Conservation (phyloP, 1,140 invertebrate species). For the Drosophila parabipectinata region DNA sequence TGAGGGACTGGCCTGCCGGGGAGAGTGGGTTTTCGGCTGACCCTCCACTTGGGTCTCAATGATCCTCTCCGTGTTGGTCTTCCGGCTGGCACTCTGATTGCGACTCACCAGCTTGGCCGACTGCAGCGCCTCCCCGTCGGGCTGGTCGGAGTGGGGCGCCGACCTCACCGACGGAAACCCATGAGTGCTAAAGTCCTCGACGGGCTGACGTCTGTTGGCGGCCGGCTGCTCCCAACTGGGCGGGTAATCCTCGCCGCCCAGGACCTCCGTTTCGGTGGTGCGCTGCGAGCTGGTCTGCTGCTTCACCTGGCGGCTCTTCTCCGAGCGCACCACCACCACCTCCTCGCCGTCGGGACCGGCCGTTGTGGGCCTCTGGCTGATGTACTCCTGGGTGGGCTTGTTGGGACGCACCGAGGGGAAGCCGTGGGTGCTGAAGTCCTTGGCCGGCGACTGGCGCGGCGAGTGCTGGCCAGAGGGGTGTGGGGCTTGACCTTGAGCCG, state of each 20-base stretch:
- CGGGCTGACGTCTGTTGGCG: slow-evolving; percentile 26
- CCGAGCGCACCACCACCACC: slow-evolving; percentile 57
- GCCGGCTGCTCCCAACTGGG: slow-evolving; percentile 44
- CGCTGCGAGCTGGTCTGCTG: slow-evolving; percentile 58
- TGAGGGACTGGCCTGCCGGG: slow-evolving; percentile 28
- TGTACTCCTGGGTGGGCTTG: slow-evolving; percentile 75
- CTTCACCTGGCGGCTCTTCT: slow-evolving; percentile 66
- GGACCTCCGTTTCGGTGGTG: slow-evolving; percentile 58
- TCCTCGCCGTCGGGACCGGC: slow-evolving; percentile 58
- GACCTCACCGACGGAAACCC: slow-evolving; percentile 64
- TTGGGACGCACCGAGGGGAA: slow-evolving; percentile 78
- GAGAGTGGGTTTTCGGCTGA: slow-evolving; percentile 24
- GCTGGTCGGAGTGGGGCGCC: slow-evolving; percentile 38
- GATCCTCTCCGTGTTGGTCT: slow-evolving; percentile 65
- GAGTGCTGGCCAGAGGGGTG: slow-evolving; percentile 21
- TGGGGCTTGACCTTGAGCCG: background rate
- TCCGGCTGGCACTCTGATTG: slow-evolving; percentile 52
- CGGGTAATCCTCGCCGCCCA: slow-evolving; percentile 29
- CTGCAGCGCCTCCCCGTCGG: slow-evolving; percentile 54
- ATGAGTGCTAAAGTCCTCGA: slow-evolving; percentile 59
- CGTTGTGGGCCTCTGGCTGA: slow-evolving; percentile 51
- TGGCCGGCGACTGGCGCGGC: slow-evolving; percentile 12
- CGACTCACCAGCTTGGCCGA: slow-evolving; percentile 43
- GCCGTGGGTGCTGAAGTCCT: slow-evolving; percentile 77
- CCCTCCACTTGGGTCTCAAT: slow-evolving; percentile 71